Evolutionary conservation across 2,797 vertebrate genomes (phyloP), one percentile per base, ranked within the genome.

Genomic region (Lophotriccus pileatus): DNA sequence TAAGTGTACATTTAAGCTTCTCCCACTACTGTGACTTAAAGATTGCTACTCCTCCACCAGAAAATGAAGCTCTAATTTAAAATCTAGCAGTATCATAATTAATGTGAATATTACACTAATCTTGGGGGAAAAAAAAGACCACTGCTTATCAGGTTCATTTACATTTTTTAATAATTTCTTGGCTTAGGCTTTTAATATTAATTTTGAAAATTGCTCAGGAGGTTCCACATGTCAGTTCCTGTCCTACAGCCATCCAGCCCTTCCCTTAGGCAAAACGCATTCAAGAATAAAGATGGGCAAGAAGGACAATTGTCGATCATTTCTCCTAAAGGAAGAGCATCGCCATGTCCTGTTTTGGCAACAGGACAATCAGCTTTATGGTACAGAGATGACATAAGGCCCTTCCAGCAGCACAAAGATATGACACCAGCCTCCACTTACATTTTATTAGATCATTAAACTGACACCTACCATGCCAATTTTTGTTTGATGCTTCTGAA

Each of bases 91-190:
- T 69, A 69, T 81, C 43, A 75, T 60, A 88, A 90, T 85, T 92
- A 84, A 84, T 32, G 49, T 49, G 66, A 92, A 41, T 87, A 49
- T 83, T 84, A 68, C 22, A 20, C 52, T 91, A 70, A 91, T 67
- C 78, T 30, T 41, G 14, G 9, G 6, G 12, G 0, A 0, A 7
- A 17, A 7, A 17, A 67, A 74, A 24, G 3, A 24, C 28, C 22
- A 76, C 18, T 62, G 12, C 76, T 81, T 86, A 84, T 53, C 72
- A 81, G 43, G 10, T 78, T 95, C 24, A 74, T 92, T 87, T 94
- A 87, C 56, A 87, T 76, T 88, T 89, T 91, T 87, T 80, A 93
- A 74, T 90, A 90, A 94, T 37, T 91, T 30, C 22, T 88, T 84
- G 36, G 53, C 53, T 96, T 75, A 53, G 21, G 28, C 28, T 96